Evolutionary conservation across 2,113 vertebrate genomes (phyloP).

Genomic region (Pygoscelis adeliae): DNA sequence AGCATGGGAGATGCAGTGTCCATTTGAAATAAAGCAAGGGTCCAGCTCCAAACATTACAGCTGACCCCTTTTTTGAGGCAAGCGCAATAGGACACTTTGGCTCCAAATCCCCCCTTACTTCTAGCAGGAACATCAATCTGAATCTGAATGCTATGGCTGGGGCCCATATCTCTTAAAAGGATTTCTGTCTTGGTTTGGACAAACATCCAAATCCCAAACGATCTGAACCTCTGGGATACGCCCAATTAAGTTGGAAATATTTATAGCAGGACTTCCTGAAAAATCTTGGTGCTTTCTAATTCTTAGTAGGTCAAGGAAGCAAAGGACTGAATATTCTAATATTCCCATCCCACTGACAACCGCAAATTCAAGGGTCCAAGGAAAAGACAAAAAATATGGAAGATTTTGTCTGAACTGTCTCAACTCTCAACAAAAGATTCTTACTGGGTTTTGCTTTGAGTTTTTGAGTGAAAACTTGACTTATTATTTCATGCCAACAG

Average conservation of each 20-base stretch:
- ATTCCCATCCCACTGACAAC: background rate
- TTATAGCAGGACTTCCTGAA: slow-evolving; percentile 12
- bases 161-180: background rate
- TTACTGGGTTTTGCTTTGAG: background rate
- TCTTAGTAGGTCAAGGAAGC: background rate
- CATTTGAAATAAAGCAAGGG: background rate
- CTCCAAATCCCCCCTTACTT: background rate
- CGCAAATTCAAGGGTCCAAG: background rate
- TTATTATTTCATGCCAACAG: slow-evolving; percentile 6
- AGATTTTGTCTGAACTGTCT: background rate
- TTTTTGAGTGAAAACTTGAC: background rate
- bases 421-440: background rate
- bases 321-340: background rate
- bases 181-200: background rate
- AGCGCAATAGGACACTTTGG: background rate
- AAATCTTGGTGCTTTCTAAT: background rate
- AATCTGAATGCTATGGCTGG: background rate
- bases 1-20: background rate
- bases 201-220: background rate
- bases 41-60: background rate
- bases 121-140: background rate
- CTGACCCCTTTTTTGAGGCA: background rate
- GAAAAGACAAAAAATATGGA: background rate
- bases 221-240: background rate
- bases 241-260: background rate